These are phyloP conservation scores for Dusona sp. DNA, from an alignment of 2,888 invertebrate species.

Conservation along the genomic window DNA sequence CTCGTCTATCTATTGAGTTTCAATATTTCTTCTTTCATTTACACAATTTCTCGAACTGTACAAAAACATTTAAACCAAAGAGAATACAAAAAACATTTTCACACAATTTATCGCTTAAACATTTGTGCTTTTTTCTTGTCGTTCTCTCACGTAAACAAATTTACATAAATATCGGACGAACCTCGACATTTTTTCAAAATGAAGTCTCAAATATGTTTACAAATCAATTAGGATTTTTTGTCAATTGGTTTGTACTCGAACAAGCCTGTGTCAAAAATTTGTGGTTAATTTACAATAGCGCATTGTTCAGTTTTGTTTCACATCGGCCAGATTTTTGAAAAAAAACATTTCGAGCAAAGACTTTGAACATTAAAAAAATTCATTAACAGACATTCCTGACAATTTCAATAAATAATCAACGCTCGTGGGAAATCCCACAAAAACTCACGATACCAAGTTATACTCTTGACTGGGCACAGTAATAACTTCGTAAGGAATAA, in stretches of 20 bases:
- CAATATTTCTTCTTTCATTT: slow-evolving; percentile 17
- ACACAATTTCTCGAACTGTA: slow-evolving; percentile 46
- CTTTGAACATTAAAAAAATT: neutral
- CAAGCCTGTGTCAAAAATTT: neutral
- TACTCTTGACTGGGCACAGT: slow-evolving; percentile 38
- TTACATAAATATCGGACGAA: neutral
- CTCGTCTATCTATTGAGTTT: slow-evolving; percentile 7
- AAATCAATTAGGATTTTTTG: neutral
- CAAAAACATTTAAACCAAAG: slow-evolving; percentile 50
- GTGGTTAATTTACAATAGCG: neutral
- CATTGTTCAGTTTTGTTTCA: neutral
- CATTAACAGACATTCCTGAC: neutral
- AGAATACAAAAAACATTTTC: slow-evolving; percentile 64
- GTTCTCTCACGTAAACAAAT: slow-evolving; percentile 3
- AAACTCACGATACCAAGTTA: slow-evolving; percentile 51
- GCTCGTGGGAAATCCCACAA: neutral
- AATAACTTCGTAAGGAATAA: neutral
- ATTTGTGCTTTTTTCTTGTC: slow-evolving; percentile 8
- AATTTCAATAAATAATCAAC: neutral
- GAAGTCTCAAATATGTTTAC: neutral
- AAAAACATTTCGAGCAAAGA: neutral
- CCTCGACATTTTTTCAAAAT: neutral
- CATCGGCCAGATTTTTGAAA: neutral
- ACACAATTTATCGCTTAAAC: slow-evolving; percentile 40
- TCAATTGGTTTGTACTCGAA: neutral